Evolutionary conservation across 2,797 vertebrate species (phyloP).

Genomic region (Lacerta bilineata): DNA sequence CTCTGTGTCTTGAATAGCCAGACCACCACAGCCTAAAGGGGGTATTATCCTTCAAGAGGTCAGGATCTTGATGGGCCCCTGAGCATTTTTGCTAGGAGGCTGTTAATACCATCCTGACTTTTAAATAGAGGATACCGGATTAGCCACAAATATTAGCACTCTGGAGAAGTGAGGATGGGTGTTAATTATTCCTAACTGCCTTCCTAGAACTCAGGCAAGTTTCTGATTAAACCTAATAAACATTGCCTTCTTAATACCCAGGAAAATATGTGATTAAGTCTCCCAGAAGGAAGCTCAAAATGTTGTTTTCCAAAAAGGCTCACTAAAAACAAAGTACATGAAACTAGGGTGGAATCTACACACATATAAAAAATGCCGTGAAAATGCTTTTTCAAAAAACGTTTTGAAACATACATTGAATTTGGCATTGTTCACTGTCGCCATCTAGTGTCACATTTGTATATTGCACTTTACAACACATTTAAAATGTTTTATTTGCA

Average conservation of each 20-base stretch:
- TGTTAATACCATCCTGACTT: background rate
- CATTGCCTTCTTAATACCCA: constrained; percentile 63
- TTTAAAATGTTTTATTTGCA: too few relatives aligned
- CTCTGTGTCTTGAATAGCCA: background rate
- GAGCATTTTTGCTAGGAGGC: constrained; percentile 6
- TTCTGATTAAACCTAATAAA: constrained; percentile 77
- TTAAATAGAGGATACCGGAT: constrained; percentile 7
- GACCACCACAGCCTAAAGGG: background rate
- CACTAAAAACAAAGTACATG: background rate
- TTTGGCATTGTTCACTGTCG: too few relatives aligned
- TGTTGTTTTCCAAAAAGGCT: constrained; percentile 51
- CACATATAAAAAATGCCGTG: too few relatives aligned
- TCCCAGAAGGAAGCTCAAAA: constrained; percentile 63
- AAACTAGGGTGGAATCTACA: constrained; percentile 31
- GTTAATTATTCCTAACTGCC: constrained; percentile 76
- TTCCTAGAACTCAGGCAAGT: constrained; percentile 76
- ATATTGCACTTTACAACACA: too few relatives aligned
- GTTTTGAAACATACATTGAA: too few relatives aligned
- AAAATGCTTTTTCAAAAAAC: too few relatives aligned
- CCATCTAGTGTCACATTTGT: too few relatives aligned
- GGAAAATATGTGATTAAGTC: constrained; percentile 76
- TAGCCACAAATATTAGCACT: constrained; percentile 50
- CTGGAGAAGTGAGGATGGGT: constrained; percentile 72
- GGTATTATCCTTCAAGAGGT: background rate
- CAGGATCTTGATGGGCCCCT: background rate